Conservation (phyloP, 2,888 invertebrate species). For the Dryobotodes eremita region DNA sequence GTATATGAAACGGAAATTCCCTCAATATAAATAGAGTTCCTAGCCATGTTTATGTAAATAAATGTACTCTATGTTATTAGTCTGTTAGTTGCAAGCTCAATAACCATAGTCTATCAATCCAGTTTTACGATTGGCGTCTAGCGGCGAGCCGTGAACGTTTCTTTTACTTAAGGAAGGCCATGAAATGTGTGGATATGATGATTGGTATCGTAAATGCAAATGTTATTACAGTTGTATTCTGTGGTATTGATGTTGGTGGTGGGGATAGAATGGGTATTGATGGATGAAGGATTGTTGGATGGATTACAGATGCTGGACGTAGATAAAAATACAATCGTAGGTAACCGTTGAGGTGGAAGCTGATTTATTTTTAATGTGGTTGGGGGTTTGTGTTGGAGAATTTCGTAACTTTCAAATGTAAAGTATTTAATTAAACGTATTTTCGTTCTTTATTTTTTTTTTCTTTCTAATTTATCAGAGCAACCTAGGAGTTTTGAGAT, state of each 20-base stretch:
- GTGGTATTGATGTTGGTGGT: no score
- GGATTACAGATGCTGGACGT: no score
- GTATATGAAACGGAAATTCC: conserved; percentile 24
- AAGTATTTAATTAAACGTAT: no score
- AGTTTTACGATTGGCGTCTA: conserved; percentile 41
- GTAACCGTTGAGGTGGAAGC: no score
- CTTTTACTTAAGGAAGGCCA: conserved; percentile 21
- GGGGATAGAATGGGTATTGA: conserved; percentile 1
- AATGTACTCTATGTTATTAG: conserved; percentile 36
- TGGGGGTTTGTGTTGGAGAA: no score
- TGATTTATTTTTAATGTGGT: no score
- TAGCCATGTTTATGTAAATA: conserved; percentile 43
- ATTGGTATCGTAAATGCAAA: conserved; percentile 49
- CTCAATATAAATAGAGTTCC: conserved; percentile 40
- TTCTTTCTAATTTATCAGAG: no score
- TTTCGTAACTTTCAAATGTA: no score
- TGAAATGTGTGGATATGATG: conserved; percentile 34
- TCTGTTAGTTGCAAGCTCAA: conserved; percentile 3
- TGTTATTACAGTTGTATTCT: conserved; percentile 25
- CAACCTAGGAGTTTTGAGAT: no score
- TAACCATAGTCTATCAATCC: conserved; percentile 20
- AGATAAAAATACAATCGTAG: no score
- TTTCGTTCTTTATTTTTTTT: no score
- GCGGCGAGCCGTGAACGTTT: conserved; percentile 8
- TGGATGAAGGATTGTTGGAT: no score